Conservation (phyloP, 2,888 invertebrate genomes). For the Tribolium freemani region DNA sequence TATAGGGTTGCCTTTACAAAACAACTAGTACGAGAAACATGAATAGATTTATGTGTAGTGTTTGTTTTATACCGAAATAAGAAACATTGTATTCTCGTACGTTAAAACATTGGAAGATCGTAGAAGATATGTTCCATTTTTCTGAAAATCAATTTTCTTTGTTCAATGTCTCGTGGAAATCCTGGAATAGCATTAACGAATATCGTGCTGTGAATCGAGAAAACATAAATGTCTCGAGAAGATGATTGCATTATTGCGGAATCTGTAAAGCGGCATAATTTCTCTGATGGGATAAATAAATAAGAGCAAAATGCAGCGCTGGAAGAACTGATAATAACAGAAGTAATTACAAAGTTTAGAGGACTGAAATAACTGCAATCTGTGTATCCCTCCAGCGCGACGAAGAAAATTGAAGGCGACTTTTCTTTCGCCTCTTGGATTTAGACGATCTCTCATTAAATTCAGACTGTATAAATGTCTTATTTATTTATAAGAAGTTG, state of each 20-base stretch:
- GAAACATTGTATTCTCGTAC: neutral
- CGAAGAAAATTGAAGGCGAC: slow-evolving; percentile 28
- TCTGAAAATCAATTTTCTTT: neutral
- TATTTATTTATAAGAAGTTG: slow-evolving; percentile 26
- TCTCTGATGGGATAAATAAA: slow-evolving; percentile 33
- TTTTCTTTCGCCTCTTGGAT: slow-evolving; percentile 5
- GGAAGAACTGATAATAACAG: slow-evolving; percentile 32
- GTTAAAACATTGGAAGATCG: neutral
- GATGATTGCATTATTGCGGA: slow-evolving; percentile 23
- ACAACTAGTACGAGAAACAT: too few relatives aligned
- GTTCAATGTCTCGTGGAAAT: slow-evolving; percentile 10
- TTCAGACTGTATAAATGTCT: slow-evolving; percentile 17
- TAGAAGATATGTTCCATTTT: neutral
- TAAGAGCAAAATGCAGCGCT: slow-evolving; percentile 25
- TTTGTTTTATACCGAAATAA: neutral
- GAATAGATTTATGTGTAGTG: neutral
- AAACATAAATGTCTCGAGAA: slow-evolving; percentile 11
- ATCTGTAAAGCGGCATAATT: slow-evolving; percentile 25
- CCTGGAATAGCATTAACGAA: slow-evolving; percentile 10
- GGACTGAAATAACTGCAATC: slow-evolving; percentile 35
- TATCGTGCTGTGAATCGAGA: slow-evolving; percentile 10
- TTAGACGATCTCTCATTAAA: slow-evolving; percentile 26
- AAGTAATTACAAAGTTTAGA: slow-evolving; percentile 36
- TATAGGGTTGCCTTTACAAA: too few relatives aligned
- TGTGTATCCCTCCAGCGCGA: slow-evolving; percentile 24